phyloP scores from a whole-genome alignment of 2,888 invertebrate genomes.

The Hyles lineata region DNA sequence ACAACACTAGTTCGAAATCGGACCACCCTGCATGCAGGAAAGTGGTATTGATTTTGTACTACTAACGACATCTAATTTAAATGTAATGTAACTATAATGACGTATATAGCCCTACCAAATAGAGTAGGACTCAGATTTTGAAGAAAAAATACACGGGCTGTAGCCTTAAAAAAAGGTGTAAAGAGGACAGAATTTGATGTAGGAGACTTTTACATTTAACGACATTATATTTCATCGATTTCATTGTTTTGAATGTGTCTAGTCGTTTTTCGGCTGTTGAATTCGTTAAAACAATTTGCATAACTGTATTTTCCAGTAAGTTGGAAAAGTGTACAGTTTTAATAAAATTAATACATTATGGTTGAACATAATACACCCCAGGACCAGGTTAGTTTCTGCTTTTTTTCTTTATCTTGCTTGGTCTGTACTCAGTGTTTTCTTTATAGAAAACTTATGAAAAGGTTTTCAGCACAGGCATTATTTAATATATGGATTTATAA shows the following conservation, averaged over 20 bases:
- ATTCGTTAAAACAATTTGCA: background rate
- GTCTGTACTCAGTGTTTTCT: background rate
- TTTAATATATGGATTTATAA: background rate
- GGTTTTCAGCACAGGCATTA: background rate
- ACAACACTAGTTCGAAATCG: background rate
- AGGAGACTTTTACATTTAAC: background rate
- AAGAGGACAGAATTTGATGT: background rate
- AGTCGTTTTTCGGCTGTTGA: conserved; percentile 13
- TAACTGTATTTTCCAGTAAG: background rate
- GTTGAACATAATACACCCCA: conserved; percentile 48
- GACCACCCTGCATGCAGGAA: background rate
- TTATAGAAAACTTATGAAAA: background rate
- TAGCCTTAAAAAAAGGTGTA: background rate
- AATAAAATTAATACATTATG: conserved; percentile 37
- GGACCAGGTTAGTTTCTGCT: conserved; percentile 52
- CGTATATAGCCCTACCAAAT: background rate
- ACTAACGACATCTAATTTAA: background rate
- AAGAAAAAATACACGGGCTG: background rate
- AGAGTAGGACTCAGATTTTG: background rate
- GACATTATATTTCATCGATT: background rate
- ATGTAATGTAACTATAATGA: background rate
- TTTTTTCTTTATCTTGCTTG: background rate
- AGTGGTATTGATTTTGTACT: background rate
- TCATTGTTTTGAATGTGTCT: conserved; percentile 17
- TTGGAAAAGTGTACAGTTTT: background rate